Conservation (phyloP, 1,140 invertebrate genomes). For the Saxidomus purpurata region DNA sequence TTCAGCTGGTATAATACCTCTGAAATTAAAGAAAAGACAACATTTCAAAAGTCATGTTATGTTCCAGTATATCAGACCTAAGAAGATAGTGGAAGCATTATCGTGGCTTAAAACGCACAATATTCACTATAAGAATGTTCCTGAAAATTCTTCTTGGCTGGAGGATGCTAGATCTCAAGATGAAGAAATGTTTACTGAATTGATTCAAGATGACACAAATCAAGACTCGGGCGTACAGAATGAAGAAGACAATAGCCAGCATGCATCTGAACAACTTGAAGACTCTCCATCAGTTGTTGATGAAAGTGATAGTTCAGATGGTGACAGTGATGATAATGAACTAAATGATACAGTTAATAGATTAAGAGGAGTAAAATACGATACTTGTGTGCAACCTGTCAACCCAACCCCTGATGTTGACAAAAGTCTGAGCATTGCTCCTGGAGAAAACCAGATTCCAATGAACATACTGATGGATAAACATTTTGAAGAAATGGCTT, state of each 20-base stretch:
- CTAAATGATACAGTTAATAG: slow-evolving; percentile 19
- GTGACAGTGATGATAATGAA: not conserved
- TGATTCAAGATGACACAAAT: not conserved
- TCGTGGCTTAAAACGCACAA: slow-evolving; percentile 57
- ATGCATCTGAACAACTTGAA: slow-evolving; percentile 42
- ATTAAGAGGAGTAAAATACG: slow-evolving; percentile 33
- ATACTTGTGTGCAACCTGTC: slow-evolving; percentile 40
- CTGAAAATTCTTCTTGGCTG: slow-evolving; percentile 11
- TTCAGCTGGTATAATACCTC: slow-evolving; percentile 17
- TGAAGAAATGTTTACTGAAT: not conserved
- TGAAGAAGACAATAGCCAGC: slow-evolving; percentile 17
- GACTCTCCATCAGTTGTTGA: slow-evolving; percentile 37
- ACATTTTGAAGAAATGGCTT: slow-evolving; percentile 27
- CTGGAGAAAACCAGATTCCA: slow-evolving; percentile 17
- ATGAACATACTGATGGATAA: not conserved
- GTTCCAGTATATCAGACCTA: slow-evolving; percentile 65
- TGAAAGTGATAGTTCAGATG: slow-evolving; percentile 6
- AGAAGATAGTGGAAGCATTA: slow-evolving; percentile 47
- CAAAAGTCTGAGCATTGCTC: not conserved
- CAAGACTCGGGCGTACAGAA: not conserved
- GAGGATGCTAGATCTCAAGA: not conserved
- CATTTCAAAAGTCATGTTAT: slow-evolving; percentile 48
- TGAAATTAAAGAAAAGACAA: slow-evolving; percentile 34
- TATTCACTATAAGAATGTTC: slow-evolving; percentile 32
- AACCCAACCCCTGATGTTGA: slow-evolving; percentile 40